Conservation (phyloP, 2,797 vertebrate genomes). For the Microctenopoma steveboyesi region DNA sequence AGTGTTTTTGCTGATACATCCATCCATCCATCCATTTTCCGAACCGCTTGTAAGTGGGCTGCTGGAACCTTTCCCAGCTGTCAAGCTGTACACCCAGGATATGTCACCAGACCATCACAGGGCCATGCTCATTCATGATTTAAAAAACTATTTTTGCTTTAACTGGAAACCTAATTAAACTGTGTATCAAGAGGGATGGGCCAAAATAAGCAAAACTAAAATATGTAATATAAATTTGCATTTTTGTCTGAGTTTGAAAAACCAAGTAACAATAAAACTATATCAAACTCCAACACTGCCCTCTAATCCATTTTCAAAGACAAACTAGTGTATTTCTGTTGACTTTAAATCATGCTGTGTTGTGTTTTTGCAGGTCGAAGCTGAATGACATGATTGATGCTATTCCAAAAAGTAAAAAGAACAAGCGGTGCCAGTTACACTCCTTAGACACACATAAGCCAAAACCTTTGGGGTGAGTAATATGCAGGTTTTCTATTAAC, state of each 20-base stretch:
- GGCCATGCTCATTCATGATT: no score
- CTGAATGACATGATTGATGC: constrained; percentile 95
- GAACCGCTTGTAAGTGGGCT: no score
- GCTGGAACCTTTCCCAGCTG: no score
- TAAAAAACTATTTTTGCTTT: no score
- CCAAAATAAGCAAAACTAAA: neutral
- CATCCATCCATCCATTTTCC: no score
- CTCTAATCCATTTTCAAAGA: neutral
- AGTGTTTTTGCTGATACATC: no score
- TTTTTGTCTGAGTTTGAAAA: neutral
- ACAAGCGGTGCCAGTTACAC: constrained; percentile 97
- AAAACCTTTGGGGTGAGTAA: constrained; percentile 95
- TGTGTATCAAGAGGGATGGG: neutral
- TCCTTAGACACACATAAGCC: constrained; percentile 98
- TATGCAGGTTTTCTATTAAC: constrained; percentile 14
- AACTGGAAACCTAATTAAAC: neutral
- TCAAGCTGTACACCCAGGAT: no score
- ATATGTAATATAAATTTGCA: neutral
- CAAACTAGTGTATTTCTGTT: neutral
- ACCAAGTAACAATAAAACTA: neutral
- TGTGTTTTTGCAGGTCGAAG: constrained; percentile 86
- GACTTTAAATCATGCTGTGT: neutral
- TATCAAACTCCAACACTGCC: neutral
- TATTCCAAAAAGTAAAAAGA: constrained; percentile 99
- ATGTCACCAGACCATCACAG: no score